These are phyloP conservation scores for Megaceryle torquata DNA, from an alignment of 2,113 vertebrate species.

Conservation along the genomic window DNA sequence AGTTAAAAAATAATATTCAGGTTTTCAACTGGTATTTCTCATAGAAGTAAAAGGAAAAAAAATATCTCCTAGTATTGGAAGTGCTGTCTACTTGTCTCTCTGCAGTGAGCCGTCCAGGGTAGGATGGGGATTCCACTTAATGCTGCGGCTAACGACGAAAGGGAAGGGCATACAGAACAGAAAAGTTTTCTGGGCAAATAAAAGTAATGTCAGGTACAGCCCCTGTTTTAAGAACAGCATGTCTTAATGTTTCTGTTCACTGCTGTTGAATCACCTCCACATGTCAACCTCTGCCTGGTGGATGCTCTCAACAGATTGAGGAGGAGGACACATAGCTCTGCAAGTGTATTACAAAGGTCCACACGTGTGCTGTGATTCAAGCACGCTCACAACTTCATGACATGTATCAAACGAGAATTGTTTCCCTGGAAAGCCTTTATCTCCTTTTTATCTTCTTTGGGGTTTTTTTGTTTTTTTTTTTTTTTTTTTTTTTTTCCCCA, in stretches of 20 bases:
- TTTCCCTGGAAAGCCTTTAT: neutral
- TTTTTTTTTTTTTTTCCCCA: neutral
- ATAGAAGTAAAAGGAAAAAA: neutral
- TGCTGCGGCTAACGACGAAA: neutral
- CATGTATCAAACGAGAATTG: neutral
- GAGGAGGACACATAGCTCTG: constrained; percentile 47
- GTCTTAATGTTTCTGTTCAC: neutral
- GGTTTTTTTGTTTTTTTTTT: neutral
- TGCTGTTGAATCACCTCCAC: neutral
- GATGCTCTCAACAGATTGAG: constrained; percentile 41
- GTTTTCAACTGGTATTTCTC: neutral
- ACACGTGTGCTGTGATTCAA: constrained; percentile 34
- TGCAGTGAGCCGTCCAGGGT: neutral
- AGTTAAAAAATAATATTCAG: neutral
- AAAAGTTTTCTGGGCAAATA: neutral
- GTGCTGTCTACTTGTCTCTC: neutral
- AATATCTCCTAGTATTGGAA: neutral
- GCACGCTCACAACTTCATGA: neutral
- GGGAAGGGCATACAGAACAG: neutral
- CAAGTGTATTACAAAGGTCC: neutral
- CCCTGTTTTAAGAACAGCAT: neutral
- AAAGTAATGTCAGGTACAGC: neutral
- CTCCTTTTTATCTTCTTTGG: neutral
- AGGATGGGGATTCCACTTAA: neutral
- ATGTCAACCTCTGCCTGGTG: constrained; percentile 30